These are phyloP conservation scores for Stramonita haemastoma DNA, from an alignment of 2,888 invertebrate genomes.

Conservation along the genomic window DNA sequence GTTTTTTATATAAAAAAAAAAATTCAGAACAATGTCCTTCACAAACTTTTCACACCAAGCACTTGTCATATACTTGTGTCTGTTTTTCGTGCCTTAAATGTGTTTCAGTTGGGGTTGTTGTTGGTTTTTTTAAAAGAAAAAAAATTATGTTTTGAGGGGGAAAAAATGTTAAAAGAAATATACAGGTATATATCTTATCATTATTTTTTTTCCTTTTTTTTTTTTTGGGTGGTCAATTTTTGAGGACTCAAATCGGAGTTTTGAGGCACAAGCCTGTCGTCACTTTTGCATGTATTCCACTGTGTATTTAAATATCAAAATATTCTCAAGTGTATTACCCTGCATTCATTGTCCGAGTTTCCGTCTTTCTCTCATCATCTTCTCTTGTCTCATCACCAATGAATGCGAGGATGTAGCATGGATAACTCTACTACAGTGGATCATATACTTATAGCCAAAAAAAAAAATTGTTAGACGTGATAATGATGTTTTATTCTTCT, in stretches of 20 bases:
- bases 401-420: not conserved
- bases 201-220: not conserved
- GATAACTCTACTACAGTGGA: too few relatives aligned
- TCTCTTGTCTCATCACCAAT: not conserved
- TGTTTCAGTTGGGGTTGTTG: not conserved
- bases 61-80: not conserved
- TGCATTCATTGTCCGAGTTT: not conserved
- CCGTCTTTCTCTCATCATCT: not conserved
- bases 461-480: too few relatives aligned
- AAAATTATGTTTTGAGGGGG: too few relatives aligned
- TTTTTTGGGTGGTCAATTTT: not conserved
- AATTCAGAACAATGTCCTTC: not conserved
- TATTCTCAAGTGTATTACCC: too few relatives aligned
- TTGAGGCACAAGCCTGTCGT: not conserved
- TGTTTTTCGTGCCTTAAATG: conserved; percentile 3
- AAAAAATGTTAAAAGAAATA: too few relatives aligned
- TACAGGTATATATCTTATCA: not conserved
- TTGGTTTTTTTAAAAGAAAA: too few relatives aligned
- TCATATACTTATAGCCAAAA: too few relatives aligned
- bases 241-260: not conserved
- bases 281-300: not conserved
- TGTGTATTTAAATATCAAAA: not conserved
- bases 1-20: too few relatives aligned
- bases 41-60: not conserved
- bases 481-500: not conserved